These are phyloP conservation scores for Nephrotoma flavescens DNA, from an alignment of 2,888 invertebrate species.

Conservation along the genomic window DNA sequence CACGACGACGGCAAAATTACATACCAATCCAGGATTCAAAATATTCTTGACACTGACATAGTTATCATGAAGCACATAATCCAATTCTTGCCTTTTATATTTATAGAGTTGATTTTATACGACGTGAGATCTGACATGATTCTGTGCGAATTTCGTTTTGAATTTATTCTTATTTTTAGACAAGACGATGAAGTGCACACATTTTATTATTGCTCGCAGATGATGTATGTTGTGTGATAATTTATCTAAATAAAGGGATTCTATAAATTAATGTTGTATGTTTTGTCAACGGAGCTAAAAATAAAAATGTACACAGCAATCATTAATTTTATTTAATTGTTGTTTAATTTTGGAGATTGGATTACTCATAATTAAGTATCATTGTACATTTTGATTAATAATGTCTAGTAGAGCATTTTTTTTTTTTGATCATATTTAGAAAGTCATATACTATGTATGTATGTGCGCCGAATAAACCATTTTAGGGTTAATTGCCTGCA, in stretches of 20 bases:
- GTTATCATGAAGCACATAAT: background rate
- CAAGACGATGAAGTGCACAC: background rate
- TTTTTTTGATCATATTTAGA: background rate
- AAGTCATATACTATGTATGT: background rate
- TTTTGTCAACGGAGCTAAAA: background rate
- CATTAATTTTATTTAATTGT: background rate
- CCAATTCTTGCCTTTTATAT: background rate
- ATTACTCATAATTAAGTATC: background rate
- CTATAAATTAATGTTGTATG: background rate
- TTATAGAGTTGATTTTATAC: background rate
- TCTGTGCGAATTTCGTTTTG: background rate
- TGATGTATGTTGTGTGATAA: background rate
- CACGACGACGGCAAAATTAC: background rate
- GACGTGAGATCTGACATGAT: background rate
- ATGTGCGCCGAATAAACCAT: background rate
- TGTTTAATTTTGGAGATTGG: background rate
- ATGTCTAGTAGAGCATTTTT: background rate
- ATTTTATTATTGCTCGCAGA: background rate
- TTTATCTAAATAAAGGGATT: background rate
- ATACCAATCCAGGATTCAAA: slow-evolving; percentile 1
- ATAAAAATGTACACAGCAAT: background rate
- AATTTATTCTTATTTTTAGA: background rate
- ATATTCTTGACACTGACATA: slow-evolving; percentile 4
- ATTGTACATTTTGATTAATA: background rate
- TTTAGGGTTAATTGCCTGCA: background rate